phyloP scores from a whole-genome alignment of 2,888 invertebrate species.

The Portevinia maculata region DNA sequence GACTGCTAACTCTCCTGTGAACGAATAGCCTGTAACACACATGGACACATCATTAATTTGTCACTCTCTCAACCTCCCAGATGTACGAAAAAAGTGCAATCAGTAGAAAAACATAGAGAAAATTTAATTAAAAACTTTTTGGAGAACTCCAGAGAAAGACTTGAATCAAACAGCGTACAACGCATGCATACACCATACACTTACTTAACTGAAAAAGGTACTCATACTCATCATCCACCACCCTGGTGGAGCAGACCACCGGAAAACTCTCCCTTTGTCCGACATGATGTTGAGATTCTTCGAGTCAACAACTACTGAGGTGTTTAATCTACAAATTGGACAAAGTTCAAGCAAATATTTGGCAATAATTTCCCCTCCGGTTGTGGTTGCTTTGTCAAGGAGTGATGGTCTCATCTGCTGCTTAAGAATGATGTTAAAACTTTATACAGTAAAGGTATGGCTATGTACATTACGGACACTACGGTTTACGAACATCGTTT shows the following conservation, averaged over 20 bases:
- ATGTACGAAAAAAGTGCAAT: slow-evolving; percentile 54
- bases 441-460: slow-evolving; percentile 43
- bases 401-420: slow-evolving; percentile 14
- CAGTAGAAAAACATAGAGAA: slow-evolving; percentile 68
- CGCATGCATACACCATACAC: slow-evolving; percentile 7
- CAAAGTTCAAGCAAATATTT: slow-evolving; percentile 73
- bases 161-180: slow-evolving; percentile 1
- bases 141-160: slow-evolving; percentile 25
- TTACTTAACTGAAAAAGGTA: slow-evolving; percentile 48
- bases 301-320: slow-evolving; percentile 58
- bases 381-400: slow-evolving; percentile 21
- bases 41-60: slow-evolving; percentile 67
- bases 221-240: no score
- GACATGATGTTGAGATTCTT: slow-evolving; percentile 47
- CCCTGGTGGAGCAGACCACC: slow-evolving; percentile 1
- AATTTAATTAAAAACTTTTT: slow-evolving; percentile 73
- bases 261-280: slow-evolving; percentile 4
- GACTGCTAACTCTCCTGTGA: slow-evolving; percentile 48
- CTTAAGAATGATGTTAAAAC: slow-evolving; percentile 67
- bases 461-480: slow-evolving; percentile 2
- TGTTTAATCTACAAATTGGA: slow-evolving; percentile 74
- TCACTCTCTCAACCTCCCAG: slow-evolving; percentile 11
- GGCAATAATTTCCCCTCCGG: slow-evolving; percentile 58
- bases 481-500: slow-evolving; percentile 13
- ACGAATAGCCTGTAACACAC: slow-evolving; percentile 64